Evolutionary conservation across 2,888 invertebrate genomes (phyloP).

Genomic region (Vandiemenella viatica): DNA sequence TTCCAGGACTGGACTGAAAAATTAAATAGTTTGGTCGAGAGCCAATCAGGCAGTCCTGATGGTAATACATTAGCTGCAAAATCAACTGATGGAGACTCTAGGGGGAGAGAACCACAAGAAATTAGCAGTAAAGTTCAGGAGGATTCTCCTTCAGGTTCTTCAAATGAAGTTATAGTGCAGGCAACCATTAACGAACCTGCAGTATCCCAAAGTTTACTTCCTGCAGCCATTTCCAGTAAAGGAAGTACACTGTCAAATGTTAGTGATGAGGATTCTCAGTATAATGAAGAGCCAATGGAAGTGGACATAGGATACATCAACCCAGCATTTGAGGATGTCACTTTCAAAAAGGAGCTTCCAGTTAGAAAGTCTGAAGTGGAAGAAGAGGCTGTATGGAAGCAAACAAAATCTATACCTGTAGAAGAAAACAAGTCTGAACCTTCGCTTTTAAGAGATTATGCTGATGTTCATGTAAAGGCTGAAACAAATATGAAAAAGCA

Average conservation of each 20-base stretch:
- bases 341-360: conserved; percentile 18
- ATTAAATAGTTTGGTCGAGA: conserved; percentile 27
- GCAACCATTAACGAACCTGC: too few species aligned
- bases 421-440: not conserved
- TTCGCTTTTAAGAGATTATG: too few species aligned
- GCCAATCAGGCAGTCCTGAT: conserved; percentile 17
- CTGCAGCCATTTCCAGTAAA: not conserved
- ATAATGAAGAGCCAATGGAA: not conserved
- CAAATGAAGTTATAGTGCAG: too few species aligned
- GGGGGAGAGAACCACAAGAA: conserved; percentile 27
- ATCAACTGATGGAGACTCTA: conserved; percentile 19
- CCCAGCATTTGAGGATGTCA: conserved; percentile 26
- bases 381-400: not conserved
- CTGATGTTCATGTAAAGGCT: not conserved
- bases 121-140: conserved; percentile 15
- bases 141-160: not conserved
- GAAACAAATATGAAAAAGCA: too few species aligned
- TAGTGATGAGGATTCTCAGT: not conserved
- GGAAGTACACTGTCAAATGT: not conserved
- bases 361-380: conserved; percentile 1
- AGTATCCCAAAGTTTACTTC: too few species aligned
- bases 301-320: conserved; percentile 25
- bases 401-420: not conserved
- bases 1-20: conserved; percentile 30
- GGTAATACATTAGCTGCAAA: conserved; percentile 3